phyloP scores from a whole-genome alignment of 2,797 vertebrate species.

The Mormyrus proboscirostris region DNA sequence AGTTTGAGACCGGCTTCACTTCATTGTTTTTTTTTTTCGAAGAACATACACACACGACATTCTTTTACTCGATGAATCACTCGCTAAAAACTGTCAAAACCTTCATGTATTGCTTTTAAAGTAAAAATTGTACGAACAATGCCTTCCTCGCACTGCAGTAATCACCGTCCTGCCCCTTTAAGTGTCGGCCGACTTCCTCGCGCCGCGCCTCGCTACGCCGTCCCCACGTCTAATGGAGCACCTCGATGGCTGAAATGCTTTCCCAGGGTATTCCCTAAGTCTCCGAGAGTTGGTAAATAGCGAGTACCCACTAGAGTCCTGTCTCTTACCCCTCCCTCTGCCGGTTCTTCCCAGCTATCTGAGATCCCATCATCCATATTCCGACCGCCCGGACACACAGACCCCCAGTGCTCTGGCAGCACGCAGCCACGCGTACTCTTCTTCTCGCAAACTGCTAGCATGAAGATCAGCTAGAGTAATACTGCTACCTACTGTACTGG shows the following conservation, averaged over 20 bases:
- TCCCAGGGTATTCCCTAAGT: not conserved
- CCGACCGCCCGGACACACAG: slow-evolving; percentile 52
- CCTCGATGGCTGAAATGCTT: not conserved
- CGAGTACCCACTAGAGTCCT: not conserved
- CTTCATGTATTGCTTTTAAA: not conserved
- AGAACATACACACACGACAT: not conserved
- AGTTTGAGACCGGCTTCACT: not conserved
- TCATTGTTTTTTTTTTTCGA: not conserved
- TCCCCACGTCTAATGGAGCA: not conserved
- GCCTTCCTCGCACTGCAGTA: not conserved
- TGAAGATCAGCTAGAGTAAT: not conserved
- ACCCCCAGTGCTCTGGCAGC: slow-evolving; percentile 36
- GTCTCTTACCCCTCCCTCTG: slow-evolving; percentile 78
- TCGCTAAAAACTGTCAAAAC: not conserved
- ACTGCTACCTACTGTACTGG: slow-evolving; percentile 31
- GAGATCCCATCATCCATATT: slow-evolving; percentile 90
- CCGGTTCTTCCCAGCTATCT: slow-evolving; percentile 91
- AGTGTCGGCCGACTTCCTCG: slow-evolving; percentile 36
- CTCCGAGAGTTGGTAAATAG: not conserved
- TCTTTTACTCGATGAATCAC: not conserved
- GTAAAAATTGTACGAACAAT: not conserved
- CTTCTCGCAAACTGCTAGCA: not conserved
- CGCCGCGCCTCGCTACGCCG: slow-evolving; percentile 22
- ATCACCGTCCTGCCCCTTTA: slow-evolving; percentile 30
- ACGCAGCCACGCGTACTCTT: slow-evolving; percentile 33